A percentile compares a stretch with the other conserved stretches of the same genome.
Evolutionary conservation across 2,113 vertebrate species (phyloP).

Genomic region (Cephalophus harveyi): DNA sequence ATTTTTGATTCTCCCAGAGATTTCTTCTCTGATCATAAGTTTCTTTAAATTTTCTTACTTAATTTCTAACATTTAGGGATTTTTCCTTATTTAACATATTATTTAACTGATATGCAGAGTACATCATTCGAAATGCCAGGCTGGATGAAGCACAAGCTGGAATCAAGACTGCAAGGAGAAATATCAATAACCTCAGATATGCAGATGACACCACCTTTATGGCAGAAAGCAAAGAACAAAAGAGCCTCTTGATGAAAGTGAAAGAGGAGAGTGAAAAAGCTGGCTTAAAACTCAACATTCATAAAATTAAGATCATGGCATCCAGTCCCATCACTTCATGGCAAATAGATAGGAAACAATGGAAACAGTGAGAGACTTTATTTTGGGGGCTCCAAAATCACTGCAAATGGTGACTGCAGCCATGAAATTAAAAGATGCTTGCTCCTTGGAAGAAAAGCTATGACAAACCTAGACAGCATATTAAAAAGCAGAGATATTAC

Average conservation of each 20-base stretch:
- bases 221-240: background rate
- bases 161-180: background rate
- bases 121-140: background rate
- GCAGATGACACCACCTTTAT: background rate
- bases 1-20: background rate
- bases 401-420: background rate
- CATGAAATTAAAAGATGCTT: background rate
- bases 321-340: background rate
- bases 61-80: background rate
- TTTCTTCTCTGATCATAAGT: background rate
- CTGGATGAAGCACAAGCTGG: background rate
- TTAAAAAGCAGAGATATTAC: background rate
- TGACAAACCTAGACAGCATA: background rate
- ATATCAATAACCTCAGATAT: background rate
- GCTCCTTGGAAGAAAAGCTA: background rate
- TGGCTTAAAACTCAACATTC: background rate
- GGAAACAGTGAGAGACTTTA: background rate
- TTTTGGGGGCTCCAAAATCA: background rate
- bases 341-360: background rate
- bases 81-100: background rate
- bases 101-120: background rate
- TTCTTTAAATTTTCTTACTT: background rate
- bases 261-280: background rate
- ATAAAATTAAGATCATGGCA: background rate
- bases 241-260: background rate